Evolutionary conservation across 1,140 invertebrate species (phyloP).

Genomic region (Kradibia gibbosae): DNA sequence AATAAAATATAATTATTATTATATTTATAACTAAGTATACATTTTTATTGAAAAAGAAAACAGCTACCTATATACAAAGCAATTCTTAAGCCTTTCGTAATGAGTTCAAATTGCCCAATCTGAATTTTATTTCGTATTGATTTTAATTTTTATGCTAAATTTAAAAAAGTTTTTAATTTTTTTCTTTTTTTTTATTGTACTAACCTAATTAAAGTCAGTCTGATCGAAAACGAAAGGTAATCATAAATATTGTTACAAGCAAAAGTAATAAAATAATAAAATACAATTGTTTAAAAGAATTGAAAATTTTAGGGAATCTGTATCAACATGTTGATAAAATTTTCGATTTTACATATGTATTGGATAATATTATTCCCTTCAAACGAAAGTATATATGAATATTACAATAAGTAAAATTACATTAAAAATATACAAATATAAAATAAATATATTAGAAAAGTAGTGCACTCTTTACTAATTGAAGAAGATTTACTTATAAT

Average conservation of each 20-base stretch:
- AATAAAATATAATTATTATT: too few relatives aligned
- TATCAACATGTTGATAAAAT: conserved; percentile 7
- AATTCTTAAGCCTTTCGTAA: too few relatives aligned
- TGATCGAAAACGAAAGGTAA: conserved; percentile 35
- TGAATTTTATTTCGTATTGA: neutral
- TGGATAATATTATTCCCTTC: neutral
- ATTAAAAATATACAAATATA: neutral
- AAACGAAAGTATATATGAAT: neutral
- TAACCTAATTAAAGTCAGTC: conserved; percentile 19
- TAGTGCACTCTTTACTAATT: neutral
- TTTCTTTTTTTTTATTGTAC: conserved; percentile 22
- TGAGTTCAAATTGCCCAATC: too few relatives aligned
- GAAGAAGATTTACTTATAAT: conserved; percentile 47
- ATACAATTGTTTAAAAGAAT: conserved; percentile 19
- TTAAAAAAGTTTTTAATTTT: neutral
- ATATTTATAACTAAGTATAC: too few relatives aligned
- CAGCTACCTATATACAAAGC: too few relatives aligned
- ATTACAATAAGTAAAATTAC: neutral
- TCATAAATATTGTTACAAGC: conserved; percentile 32
- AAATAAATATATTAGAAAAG: conserved; percentile 4
- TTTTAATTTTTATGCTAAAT: neutral
- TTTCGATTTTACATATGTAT: neutral
- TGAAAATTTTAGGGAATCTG: conserved; percentile 27
- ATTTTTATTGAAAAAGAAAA: too few relatives aligned
- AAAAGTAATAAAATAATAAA: conserved; percentile 22